Conservation (phyloP, 2,888 invertebrate species). For the Altica lythri region DNA sequence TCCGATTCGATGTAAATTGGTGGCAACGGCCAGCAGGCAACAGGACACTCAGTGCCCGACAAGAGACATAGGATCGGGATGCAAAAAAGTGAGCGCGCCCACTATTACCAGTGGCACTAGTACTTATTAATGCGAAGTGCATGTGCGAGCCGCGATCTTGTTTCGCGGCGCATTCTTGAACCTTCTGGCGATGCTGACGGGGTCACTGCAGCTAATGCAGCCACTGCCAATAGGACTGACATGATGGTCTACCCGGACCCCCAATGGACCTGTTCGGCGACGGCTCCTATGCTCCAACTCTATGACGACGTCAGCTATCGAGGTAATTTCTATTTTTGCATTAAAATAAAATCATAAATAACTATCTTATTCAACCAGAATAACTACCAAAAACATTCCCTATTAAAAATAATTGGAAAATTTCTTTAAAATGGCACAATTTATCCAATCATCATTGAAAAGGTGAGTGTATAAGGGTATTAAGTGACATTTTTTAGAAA, state of each 20-base stretch:
- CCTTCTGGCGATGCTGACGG: slow-evolving; percentile 47
- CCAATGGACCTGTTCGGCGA: slow-evolving; percentile 61
- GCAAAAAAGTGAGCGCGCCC: slow-evolving; percentile 37
- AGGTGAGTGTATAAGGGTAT: too few relatives aligned
- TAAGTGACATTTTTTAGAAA: too few relatives aligned
- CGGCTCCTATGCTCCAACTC: slow-evolving; percentile 67
- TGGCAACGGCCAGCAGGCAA: slow-evolving; percentile 32
- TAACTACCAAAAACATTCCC: too few relatives aligned
- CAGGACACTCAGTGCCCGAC: slow-evolving; percentile 23
- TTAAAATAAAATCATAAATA: too few relatives aligned
- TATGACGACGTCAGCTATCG: slow-evolving; percentile 68
- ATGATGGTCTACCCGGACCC: slow-evolving; percentile 69
- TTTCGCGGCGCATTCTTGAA: slow-evolving; percentile 53
- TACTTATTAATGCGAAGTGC: slow-evolving; percentile 54
- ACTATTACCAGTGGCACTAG: slow-evolving; percentile 36
- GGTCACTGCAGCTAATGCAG: slow-evolving; percentile 45
- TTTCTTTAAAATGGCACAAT: too few relatives aligned
- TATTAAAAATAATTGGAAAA: too few relatives aligned
- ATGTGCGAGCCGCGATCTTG: slow-evolving; percentile 54
- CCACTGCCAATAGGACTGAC: slow-evolving; percentile 41
- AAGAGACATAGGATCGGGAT: slow-evolving; percentile 32
- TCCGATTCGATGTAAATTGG: slow-evolving; percentile 26
- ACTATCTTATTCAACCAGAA: too few relatives aligned
- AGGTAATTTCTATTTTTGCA: slow-evolving; percentile 58
- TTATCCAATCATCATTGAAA: too few relatives aligned